A percentile compares a stretch with the other conserved stretches of the same genome.
Conservation (phyloP, 2,113 vertebrate genomes). For the Donacobius atricapilla region DNA sequence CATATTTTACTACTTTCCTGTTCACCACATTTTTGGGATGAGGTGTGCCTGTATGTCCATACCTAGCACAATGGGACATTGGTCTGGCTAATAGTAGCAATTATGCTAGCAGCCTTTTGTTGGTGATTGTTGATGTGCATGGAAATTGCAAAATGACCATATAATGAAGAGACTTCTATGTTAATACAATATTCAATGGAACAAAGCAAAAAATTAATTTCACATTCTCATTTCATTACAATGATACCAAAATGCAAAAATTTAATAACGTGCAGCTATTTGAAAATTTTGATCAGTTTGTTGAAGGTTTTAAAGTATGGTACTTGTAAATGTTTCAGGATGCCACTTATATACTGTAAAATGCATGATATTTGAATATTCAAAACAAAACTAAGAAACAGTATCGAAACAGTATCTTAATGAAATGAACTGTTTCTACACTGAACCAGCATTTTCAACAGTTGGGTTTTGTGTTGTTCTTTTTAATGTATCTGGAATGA, state of each 20-base stretch:
- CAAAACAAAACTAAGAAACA: background rate
- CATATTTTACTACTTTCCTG: background rate
- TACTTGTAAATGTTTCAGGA: background rate
- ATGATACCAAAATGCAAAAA: background rate
- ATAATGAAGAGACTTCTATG: background rate
- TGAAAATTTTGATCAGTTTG: background rate
- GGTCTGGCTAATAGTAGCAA: background rate
- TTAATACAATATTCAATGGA: background rate
- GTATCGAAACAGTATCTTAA: background rate
- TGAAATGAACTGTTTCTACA: background rate
- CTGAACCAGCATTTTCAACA: background rate
- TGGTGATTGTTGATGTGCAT: background rate
- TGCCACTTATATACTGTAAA: background rate
- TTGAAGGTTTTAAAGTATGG: background rate
- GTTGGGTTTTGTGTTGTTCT: background rate
- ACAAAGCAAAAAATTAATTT: background rate
- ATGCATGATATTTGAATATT: background rate
- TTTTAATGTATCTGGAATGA: background rate
- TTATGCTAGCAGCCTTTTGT: background rate
- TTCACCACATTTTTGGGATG: background rate
- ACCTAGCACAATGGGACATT: background rate
- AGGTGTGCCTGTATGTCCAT: background rate
- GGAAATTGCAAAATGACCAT: background rate
- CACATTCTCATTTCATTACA: background rate
- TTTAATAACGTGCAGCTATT: background rate